Conservation (phyloP, 2,797 vertebrate genomes). For the Trachurus trachurus region DNA sequence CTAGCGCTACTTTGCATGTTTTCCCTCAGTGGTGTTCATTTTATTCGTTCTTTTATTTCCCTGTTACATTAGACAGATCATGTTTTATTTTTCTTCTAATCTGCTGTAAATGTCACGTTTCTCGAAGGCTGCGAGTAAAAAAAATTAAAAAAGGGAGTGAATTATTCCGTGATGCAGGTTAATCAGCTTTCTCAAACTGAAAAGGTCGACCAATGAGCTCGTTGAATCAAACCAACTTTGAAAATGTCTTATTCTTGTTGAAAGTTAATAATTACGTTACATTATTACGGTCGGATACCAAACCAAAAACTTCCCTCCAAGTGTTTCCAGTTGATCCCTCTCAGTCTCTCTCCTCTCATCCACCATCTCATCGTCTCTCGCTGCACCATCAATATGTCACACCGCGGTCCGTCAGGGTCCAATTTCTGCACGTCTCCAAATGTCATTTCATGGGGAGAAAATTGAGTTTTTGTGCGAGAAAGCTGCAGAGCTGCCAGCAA, state of each 20-base stretch:
- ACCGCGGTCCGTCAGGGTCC: constrained; percentile 21
- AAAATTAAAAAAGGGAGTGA: too few relatives aligned
- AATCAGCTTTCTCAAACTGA: constrained; percentile 33
- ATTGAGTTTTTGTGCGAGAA: constrained; percentile 39
- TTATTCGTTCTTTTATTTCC: too few relatives aligned
- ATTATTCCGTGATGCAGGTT: constrained; percentile 5
- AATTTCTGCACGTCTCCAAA: constrained; percentile 46
- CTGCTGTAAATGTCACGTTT: constrained; percentile 45
- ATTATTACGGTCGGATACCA: background rate
- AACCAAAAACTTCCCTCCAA: background rate
- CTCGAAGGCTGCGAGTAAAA: background rate
- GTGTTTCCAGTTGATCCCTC: constrained; percentile 2
- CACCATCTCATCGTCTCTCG: constrained; percentile 19
- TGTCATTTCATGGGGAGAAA: constrained; percentile 51
- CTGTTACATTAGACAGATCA: constrained; percentile 3
- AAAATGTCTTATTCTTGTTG: constrained; percentile 25
- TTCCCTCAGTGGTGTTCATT: too few relatives aligned
- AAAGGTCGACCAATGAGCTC: constrained; percentile 32
- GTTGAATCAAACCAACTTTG: constrained; percentile 15
- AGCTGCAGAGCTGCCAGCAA: background rate
- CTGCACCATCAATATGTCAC: constrained; percentile 31
- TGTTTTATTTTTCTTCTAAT: constrained; percentile 19
- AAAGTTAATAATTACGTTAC: background rate
- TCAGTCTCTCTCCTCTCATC: background rate
- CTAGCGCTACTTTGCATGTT: too few relatives aligned